Evolutionary conservation across 2,113 vertebrate species (phyloP), one percentile per base, ranked within the genome.

Genomic region (Bettongia penicillata): DNA sequence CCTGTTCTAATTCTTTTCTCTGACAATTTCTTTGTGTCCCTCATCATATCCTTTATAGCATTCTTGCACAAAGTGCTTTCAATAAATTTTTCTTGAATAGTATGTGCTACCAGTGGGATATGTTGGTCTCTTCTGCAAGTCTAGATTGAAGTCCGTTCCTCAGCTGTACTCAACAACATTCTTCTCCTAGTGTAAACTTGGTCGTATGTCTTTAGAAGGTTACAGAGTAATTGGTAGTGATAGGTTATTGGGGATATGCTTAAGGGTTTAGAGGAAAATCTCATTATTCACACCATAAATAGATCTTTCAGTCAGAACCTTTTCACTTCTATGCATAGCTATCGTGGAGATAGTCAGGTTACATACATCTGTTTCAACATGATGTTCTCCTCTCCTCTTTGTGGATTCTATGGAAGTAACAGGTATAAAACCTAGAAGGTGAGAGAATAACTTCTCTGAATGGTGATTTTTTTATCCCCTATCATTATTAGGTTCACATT

Each of bases 391-490:
- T 84, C 7, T 84, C 19, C 91, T 90, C 55, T 61, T 90, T 93
- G 37, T 93, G 89, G 25, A 93, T 48, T 77, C 16, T 22, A 5
- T 90, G 24, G 0, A 0, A 8, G 92, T 11, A 10, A 93, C 0
- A 53, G 28, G 92, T 77, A 93, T 0, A 89, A n/a, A 47, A 96
- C 84, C 91, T 94, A 43, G 0, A 1, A 50, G 2, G 24, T 77
- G 5, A 94, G 25, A 89, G 51, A 92, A 92, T 25, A 26, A 51
- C 11, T 68, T 95, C 12, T 95, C 37, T 43, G 16, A 49, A 43
- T 84, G 89, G 94, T 94, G 12, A 90, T 95, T 94, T 96, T 92
- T 0, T 94, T 90, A 50, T 84, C 2, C 43, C 53, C 22, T 90
- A 92, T 23, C 31, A 22, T 43, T 31, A 31, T 90, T 55, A 95